phyloP scores from a whole-genome alignment of 1,140 invertebrate genomes.

The Choristoneura fumiferana region DNA sequence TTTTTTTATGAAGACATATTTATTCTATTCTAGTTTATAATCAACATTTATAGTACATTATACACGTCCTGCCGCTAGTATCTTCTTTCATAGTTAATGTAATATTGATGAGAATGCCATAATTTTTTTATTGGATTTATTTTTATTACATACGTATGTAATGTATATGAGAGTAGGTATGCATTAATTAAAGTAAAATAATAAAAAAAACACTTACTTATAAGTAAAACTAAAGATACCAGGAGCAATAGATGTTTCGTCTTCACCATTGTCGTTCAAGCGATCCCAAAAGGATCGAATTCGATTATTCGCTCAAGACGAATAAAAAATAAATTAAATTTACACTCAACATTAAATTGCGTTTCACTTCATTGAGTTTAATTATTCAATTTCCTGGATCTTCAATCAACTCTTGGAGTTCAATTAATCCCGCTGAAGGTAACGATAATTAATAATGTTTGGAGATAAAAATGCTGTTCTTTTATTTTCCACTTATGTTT shows the following conservation, averaged over 20 bases:
- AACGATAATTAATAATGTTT: too few species aligned
- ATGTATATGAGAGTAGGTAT: too few species aligned
- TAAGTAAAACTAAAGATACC: constrained; percentile 29
- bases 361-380: constrained; percentile 11
- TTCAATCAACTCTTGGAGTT: not conserved
- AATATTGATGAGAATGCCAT: too few species aligned
- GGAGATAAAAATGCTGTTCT: too few species aligned
- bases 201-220: constrained; percentile 42
- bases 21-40: constrained; percentile 12
- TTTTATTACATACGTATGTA: too few species aligned
- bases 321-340: constrained; percentile 24
- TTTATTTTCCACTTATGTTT: too few species aligned
- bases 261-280: constrained; percentile 34
- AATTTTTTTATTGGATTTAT: too few species aligned
- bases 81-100: too few species aligned
- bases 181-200: constrained; percentile 7
- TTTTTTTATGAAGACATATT: too few species aligned
- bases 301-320: constrained; percentile 18
- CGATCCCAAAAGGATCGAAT: constrained; percentile 31
- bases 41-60: too few species aligned
- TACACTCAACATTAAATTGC: constrained; percentile 30
- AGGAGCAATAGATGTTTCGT: constrained; percentile 32
- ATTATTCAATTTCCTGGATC: constrained; percentile 8
- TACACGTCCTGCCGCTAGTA: too few species aligned
- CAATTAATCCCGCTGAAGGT: too few species aligned